A percentile compares a stretch with the other conserved stretches of the same genome.
Evolutionary conservation across 2,113 vertebrate species (phyloP).

Genomic region (Nannobrachium achirus): DNA sequence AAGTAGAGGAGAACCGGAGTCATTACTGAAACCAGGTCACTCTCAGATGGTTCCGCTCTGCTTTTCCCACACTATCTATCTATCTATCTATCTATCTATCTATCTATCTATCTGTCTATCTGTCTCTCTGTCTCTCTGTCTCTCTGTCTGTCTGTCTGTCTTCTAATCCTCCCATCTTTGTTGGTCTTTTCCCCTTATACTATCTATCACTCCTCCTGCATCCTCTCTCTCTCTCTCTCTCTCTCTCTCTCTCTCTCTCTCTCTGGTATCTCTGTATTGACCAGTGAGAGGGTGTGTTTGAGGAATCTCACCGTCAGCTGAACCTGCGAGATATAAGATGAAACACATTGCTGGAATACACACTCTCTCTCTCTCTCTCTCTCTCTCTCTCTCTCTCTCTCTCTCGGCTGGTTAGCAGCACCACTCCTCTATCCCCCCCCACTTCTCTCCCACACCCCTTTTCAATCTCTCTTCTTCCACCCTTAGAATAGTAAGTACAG

Average conservation of each 20-base stretch:
- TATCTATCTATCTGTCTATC: conserved; percentile 18
- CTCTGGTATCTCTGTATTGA: conserved; percentile 1
- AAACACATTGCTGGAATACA: conserved; percentile 52
- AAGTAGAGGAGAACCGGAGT: conserved; percentile 92
- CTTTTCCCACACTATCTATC: conserved; percentile 77
- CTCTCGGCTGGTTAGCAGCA: no score
- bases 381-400: conserved; percentile 27
- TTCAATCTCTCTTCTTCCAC: conserved; percentile 28
- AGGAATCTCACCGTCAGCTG: conserved; percentile 70
- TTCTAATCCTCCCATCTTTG: no score
- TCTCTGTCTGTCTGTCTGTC: not conserved
- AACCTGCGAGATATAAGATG: conserved; percentile 69
- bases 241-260: not conserved
- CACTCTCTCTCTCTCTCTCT: conserved; percentile 44
- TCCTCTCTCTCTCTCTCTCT: not conserved
- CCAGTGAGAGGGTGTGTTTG: conserved; percentile 61
- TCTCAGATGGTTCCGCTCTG: conserved; percentile 82
- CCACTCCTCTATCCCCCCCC: conserved; percentile 40
- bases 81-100: conserved; percentile 1
- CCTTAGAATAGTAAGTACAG: conserved; percentile 17
- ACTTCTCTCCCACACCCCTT: conserved; percentile 5
- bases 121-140: conserved; percentile 1
- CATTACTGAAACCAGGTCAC: conserved; percentile 89
- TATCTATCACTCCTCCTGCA: conserved; percentile 16
- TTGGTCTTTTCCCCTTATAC: conserved; percentile 6